Percentiles rank a stretch among this genome's conserved stretches.
Conservation (phyloP, 2,113 vertebrate species). For the Atrichornis clamosus region DNA sequence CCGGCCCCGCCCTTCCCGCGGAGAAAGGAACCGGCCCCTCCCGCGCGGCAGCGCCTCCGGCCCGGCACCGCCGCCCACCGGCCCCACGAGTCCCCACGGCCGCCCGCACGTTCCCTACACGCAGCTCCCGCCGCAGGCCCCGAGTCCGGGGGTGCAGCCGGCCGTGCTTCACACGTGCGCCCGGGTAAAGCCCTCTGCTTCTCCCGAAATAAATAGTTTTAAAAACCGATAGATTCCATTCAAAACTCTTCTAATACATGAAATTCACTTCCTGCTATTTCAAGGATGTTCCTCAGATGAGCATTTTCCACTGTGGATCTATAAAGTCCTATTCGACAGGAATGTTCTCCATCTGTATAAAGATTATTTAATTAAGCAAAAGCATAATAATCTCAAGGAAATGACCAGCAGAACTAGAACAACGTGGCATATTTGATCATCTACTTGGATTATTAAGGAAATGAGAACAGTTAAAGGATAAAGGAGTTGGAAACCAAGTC, state of each 20-base stretch:
- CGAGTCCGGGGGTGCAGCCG: too few species aligned
- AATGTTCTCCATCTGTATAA: background rate
- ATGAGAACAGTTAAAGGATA: background rate
- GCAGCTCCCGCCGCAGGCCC: background rate
- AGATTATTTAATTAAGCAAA: background rate
- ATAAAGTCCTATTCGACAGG: background rate
- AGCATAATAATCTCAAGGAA: background rate
- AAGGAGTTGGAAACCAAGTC: background rate
- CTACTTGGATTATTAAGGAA: background rate
- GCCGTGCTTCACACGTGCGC: background rate
- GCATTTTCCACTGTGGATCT: background rate
- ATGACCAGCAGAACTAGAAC: background rate
- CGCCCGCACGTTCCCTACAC: background rate
- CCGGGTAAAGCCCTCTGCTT: background rate
- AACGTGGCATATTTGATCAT: fast-evolving
- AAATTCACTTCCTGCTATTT: background rate
- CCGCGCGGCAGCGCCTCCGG: too few species aligned
- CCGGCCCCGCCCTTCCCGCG: background rate
- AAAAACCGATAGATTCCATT: fast-evolving
- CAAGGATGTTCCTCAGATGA: background rate
- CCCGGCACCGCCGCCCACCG: background rate
- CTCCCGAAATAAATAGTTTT: fast-evolving
- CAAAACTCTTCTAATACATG: background rate
- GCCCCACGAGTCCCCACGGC: background rate
- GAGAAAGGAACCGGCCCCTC: background rate